Percentiles rank a stretch among this genome's conserved stretches.
Conservation (phyloP, 53 echinoderm and acorn worm species). For the Apostichopus leukothele region DNA sequence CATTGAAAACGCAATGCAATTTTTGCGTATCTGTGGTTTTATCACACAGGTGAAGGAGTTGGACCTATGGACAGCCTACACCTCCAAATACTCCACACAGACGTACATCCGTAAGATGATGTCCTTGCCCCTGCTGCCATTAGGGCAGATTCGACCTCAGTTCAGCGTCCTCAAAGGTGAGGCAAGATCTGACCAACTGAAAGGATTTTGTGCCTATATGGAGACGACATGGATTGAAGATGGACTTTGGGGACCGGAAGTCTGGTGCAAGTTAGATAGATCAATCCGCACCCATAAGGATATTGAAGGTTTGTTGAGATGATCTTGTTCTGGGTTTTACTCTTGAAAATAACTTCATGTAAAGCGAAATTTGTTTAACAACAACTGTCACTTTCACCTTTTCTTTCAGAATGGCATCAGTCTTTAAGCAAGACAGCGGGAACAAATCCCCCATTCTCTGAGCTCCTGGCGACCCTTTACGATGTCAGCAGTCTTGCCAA, state of each 20-base stretch:
- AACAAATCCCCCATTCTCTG: not conserved
- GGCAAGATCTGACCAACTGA: conserved; percentile 11
- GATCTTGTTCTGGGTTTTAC: not conserved
- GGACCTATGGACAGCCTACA: conserved; percentile 28
- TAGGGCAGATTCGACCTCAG: conserved; percentile 16
- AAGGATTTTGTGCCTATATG: conserved; percentile 47
- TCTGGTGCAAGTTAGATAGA: conserved; percentile 27
- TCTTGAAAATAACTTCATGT: too few relatives aligned
- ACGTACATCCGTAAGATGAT: conserved; percentile 30
- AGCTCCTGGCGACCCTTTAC: not conserved
- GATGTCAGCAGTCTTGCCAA: not conserved
- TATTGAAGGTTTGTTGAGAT: conserved; percentile 13
- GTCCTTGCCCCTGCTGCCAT: conserved; percentile 20
- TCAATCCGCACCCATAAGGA: conserved; percentile 24
- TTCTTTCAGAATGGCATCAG: conserved; percentile 2
- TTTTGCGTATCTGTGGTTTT: too few relatives aligned
- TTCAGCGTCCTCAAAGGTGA: conserved; percentile 15
- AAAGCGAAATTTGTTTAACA: not conserved
- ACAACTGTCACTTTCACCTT: not conserved
- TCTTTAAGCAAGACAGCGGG: not conserved
- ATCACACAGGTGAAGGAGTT: conserved; percentile 1
- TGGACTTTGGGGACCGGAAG: conserved; percentile 10
- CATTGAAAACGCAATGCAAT: too few relatives aligned
- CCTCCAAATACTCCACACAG: not conserved
- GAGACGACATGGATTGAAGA: conserved; percentile 32